Evolutionary conservation across 2,888 invertebrate genomes (phyloP).

Genomic region (Dicyrtoma fusca): DNA sequence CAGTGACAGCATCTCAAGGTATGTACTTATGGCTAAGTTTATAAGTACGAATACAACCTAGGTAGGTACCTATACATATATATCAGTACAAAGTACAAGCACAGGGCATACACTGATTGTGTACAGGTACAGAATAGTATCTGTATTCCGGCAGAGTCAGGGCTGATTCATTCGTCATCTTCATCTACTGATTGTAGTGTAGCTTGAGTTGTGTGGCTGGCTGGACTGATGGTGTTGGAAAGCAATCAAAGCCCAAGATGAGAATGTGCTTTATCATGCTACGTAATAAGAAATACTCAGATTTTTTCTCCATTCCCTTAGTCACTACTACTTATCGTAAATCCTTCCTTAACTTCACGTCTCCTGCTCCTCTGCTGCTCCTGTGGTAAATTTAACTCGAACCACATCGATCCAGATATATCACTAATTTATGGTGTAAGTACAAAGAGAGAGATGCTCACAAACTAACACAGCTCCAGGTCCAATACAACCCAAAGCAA

Average conservation of each 20-base stretch:
- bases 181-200: conserved; percentile 20
- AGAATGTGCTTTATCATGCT: conserved; percentile 54
- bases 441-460: too few relatives aligned
- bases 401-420: too few relatives aligned
- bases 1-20: too few relatives aligned
- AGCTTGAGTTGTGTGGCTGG: conserved; percentile 18
- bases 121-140: too few relatives aligned
- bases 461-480: too few relatives aligned
- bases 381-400: background rate
- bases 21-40: too few relatives aligned
- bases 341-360: conserved; percentile 9
- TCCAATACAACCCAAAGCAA: too few relatives aligned
- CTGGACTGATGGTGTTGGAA: conserved; percentile 37
- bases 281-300: conserved; percentile 48
- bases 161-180: conserved; percentile 39
- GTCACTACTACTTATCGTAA: conserved; percentile 11
- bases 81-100: background rate
- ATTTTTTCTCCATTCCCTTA: conserved; percentile 33
- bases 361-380: background rate
- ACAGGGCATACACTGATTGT: background rate
- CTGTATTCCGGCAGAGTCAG: conserved; percentile 13
- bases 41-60: too few relatives aligned
- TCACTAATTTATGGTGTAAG: too few relatives aligned
- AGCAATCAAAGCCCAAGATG: conserved; percentile 43
- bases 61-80: too few relatives aligned